Conservation (phyloP, 2,113 vertebrate species). For the Ptilorrhoa leucosticta region DNA sequence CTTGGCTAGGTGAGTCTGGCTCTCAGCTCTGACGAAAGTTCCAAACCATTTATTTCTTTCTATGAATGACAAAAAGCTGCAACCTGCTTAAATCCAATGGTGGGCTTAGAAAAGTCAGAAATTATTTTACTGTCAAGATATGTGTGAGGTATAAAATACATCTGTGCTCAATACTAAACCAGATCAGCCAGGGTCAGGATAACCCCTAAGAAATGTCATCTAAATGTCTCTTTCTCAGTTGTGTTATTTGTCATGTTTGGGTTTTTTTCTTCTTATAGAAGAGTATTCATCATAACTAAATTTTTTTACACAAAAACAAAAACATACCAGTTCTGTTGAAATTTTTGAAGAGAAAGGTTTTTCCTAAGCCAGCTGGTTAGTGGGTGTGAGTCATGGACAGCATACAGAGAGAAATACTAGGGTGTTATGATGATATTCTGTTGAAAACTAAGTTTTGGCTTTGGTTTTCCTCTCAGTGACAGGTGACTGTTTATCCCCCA, state of each 20-base stretch:
- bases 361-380: constrained; percentile 36
- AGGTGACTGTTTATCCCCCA: not conserved
- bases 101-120: not conserved
- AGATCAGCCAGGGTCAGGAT: not conserved
- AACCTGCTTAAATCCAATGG: not conserved
- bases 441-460: not conserved
- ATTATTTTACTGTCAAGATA: not conserved
- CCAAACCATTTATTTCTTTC: constrained; percentile 11
- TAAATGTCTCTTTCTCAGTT: not conserved
- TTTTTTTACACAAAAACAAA: not conserved
- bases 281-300: not conserved
- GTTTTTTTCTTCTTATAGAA: not conserved
- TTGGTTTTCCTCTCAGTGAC: not conserved
- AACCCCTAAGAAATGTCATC: not conserved
- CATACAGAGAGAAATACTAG: not conserved
- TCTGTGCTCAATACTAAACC: not conserved
- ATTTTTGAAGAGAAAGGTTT: not conserved
- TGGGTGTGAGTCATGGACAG: constrained; percentile 2
- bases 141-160: not conserved
- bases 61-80: not conserved
- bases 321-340: not conserved
- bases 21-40: not conserved
- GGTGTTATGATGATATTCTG: not conserved
- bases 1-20: constrained; percentile 43
- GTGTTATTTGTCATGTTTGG: not conserved